Percentiles rank a stretch among this genome's conserved stretches.
phyloP scores from a whole-genome alignment of 2,888 invertebrate species.

The Trisateles emortualis region DNA sequence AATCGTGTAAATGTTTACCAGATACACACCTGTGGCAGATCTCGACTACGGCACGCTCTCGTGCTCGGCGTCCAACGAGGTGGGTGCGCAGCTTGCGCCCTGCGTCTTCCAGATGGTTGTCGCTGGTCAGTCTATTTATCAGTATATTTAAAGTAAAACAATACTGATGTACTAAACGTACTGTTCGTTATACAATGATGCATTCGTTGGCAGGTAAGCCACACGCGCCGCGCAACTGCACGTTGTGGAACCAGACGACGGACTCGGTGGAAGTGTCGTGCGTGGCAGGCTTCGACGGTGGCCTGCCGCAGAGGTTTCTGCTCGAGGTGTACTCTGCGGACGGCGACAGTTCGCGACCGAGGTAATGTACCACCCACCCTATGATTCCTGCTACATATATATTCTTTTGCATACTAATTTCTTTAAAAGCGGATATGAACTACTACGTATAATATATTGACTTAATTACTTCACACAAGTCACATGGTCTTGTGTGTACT shows the following conservation, averaged over 20 bases:
- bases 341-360: slow-evolving; percentile 63
- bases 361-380: slow-evolving; percentile 60
- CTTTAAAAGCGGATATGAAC: too few species aligned
- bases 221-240: slow-evolving; percentile 94
- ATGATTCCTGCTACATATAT: too few species aligned
- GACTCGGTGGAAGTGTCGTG: slow-evolving; percentile 94
- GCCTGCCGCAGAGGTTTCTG: slow-evolving; percentile 94
- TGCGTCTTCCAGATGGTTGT: slow-evolving; percentile 96
- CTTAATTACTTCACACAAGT: too few species aligned
- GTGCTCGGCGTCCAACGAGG: slow-evolving; percentile 94
- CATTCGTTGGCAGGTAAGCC: slow-evolving; percentile 89
- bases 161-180: too few species aligned
- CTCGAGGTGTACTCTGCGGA: slow-evolving; percentile 90
- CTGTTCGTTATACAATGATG: background rate
- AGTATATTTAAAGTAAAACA: background rate
- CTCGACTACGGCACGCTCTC: slow-evolving; percentile 96
- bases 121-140: slow-evolving; percentile 88
- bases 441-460: too few species aligned
- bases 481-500: background rate
- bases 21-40: slow-evolving; percentile 88
- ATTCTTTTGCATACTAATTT: too few species aligned
- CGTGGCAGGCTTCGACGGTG: slow-evolving; percentile 95
- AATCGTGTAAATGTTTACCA: slow-evolving; percentile 40
- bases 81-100: slow-evolving; percentile 93
- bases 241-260: slow-evolving; percentile 94